phyloP scores from a whole-genome alignment of 1,140 invertebrate species.

The Drosophila persimilis region DNA sequence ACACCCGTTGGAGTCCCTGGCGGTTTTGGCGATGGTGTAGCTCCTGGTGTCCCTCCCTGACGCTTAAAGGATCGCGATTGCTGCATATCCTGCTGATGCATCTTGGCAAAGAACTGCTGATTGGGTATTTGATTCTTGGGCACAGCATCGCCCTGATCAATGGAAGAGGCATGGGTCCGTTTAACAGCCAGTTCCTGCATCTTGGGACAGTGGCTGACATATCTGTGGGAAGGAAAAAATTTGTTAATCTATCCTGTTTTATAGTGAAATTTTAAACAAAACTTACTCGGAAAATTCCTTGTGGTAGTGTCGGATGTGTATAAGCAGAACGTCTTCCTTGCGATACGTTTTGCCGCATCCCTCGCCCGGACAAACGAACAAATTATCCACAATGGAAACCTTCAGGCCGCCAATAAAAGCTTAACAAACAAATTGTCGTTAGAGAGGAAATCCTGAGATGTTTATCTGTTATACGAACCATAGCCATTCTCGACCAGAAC shows the following conservation, averaged over 20 bases:
- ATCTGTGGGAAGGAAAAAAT: conserved; percentile 61
- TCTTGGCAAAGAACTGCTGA: conserved; percentile 80
- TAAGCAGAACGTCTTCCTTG: conserved; percentile 93
- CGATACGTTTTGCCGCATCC: conserved; percentile 94
- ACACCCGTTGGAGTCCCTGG: conserved; percentile 15
- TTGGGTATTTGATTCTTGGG: conserved; percentile 84
- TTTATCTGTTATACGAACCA: conserved; percentile 22
- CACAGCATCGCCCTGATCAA: conserved; percentile 82
- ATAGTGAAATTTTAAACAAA: background rate
- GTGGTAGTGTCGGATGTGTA: conserved; percentile 97
- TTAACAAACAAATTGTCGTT: conserved; percentile 63
- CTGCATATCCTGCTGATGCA: conserved; percentile 78
- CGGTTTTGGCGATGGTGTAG: conserved; percentile 33
- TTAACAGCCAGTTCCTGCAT: conserved; percentile 93
- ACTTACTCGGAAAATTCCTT: conserved; percentile 87
- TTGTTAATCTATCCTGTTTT: background rate
- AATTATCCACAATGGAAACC: conserved; percentile 88
- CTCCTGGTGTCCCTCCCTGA: conserved; percentile 18
- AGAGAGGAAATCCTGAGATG: background rate
- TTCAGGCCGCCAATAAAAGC: conserved; percentile 88
- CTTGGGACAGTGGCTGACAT: conserved; percentile 91
- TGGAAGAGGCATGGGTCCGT: conserved; percentile 86
- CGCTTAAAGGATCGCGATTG: conserved; percentile 60
- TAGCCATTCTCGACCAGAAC: conserved; percentile 51
- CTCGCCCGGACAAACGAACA: conserved; percentile 91